A percentile compares a stretch with the other conserved stretches of the same genome.
These are phyloP conservation scores for Psittacula echo DNA, from an alignment of 2,797 vertebrate species.

Conservation along the genomic window DNA sequence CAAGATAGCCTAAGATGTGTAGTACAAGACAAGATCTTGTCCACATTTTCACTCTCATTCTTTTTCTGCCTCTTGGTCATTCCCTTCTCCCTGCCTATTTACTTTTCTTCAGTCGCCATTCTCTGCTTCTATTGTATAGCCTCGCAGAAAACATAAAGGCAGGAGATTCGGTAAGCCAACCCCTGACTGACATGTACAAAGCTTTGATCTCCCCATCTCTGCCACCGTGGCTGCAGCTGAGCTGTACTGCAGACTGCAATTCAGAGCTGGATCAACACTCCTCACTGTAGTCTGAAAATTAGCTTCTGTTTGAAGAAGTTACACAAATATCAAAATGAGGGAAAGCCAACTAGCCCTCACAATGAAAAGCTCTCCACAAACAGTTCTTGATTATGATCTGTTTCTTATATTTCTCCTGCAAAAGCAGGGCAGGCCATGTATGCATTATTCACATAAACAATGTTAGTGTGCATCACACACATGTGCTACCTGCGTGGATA, in stretches of 20 bases:
- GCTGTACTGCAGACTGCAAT: background rate
- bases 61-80: background rate
- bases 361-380: background rate
- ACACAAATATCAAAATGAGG: background rate
- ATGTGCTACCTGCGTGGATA: background rate
- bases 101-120: background rate
- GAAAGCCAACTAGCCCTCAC: background rate
- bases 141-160: background rate
- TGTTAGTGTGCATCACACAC: background rate
- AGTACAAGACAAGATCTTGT: background rate
- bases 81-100: background rate
- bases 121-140: background rate
- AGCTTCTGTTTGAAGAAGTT: background rate
- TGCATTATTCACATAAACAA: background rate
- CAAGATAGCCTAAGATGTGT: fast-evolving
- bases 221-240: background rate
- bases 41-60: background rate
- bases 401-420: background rate
- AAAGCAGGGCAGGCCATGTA: background rate
- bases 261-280: background rate
- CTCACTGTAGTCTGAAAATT: background rate
- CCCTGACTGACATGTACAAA: background rate
- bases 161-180: background rate
- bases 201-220: background rate
- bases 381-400: background rate